Evolutionary conservation across 2,113 vertebrate genomes (phyloP).

Genomic region (Nyctibius bracteatus): DNA sequence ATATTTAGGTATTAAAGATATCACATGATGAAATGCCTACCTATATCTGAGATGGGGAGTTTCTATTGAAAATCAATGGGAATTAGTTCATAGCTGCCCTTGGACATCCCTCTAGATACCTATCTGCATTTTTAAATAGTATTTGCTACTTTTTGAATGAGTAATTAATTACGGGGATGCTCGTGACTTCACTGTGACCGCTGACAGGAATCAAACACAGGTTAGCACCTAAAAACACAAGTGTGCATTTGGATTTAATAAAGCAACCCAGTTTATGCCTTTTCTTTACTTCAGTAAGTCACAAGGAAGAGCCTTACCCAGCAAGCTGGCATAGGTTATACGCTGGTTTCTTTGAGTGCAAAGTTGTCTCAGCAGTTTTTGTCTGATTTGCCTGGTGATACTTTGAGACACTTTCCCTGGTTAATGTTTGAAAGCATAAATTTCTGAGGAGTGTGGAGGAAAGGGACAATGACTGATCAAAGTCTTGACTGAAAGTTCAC

Average conservation of each 20-base stretch:
- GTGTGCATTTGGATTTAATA: not conserved
- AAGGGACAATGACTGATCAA: not conserved
- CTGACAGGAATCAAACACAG: not conserved
- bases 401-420: not conserved
- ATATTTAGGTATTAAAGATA: not conserved
- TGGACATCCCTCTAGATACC: not conserved
- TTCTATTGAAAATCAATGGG: not conserved
- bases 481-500: not conserved
- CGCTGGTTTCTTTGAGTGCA: accelerated
- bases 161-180: not conserved
- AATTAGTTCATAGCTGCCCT: not conserved
- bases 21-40: not conserved
- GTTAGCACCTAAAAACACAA: not conserved
- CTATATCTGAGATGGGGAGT: not conserved
- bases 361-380: not conserved
- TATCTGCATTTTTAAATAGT: not conserved
- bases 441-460: not conserved
- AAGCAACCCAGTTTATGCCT: not conserved
- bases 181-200: not conserved
- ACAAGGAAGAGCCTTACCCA: not conserved
- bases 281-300: not conserved
- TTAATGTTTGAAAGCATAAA: not conserved
- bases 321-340: not conserved
- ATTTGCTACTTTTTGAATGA: not conserved
- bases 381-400: not conserved